These are phyloP conservation scores for Carpatolechia fugitivella DNA, from an alignment of 2,888 invertebrate genomes.

Conservation along the genomic window DNA sequence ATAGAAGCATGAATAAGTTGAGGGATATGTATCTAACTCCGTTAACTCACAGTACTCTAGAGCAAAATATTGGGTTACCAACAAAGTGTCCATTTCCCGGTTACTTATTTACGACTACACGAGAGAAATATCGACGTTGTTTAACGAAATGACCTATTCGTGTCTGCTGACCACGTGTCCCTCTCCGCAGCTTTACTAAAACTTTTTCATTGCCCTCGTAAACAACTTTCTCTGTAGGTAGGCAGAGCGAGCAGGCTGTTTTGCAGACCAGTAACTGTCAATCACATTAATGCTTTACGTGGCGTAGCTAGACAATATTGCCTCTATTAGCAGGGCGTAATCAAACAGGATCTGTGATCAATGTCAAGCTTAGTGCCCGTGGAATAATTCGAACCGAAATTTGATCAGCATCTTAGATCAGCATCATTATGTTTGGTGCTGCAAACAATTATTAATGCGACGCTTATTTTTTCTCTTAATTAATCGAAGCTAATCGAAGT, in stretches of 20 bases:
- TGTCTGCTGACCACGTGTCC: conserved; percentile 21
- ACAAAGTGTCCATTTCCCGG: conserved; percentile 3
- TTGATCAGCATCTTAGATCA: background rate
- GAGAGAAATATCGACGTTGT: conserved; percentile 33
- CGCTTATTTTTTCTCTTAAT: too few relatives aligned
- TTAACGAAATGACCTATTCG: conserved; percentile 38
- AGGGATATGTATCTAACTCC: background rate
- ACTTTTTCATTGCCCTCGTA: conserved; percentile 35
- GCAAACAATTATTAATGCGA: background rate
- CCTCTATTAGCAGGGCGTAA: conserved; percentile 1
- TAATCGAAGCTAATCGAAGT: too few relatives aligned
- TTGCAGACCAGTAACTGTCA: conserved; percentile 28
- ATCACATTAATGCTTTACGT: conserved; percentile 35
- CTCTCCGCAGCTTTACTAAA: conserved; percentile 27
- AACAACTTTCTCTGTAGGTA: conserved; percentile 37
- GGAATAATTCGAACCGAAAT: background rate
- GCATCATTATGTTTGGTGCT: background rate
- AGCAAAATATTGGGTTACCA: conserved; percentile 9
- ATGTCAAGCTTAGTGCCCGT: background rate
- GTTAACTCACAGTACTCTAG: background rate
- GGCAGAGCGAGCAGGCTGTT: background rate
- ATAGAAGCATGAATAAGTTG: background rate
- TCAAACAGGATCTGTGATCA: background rate
- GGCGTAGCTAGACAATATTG: background rate
- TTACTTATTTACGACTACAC: conserved; percentile 30